Evolutionary conservation across 2,797 vertebrate genomes (phyloP), one percentile per base, ranked within the genome.

Genomic region (Trematomus bernacchii): DNA sequence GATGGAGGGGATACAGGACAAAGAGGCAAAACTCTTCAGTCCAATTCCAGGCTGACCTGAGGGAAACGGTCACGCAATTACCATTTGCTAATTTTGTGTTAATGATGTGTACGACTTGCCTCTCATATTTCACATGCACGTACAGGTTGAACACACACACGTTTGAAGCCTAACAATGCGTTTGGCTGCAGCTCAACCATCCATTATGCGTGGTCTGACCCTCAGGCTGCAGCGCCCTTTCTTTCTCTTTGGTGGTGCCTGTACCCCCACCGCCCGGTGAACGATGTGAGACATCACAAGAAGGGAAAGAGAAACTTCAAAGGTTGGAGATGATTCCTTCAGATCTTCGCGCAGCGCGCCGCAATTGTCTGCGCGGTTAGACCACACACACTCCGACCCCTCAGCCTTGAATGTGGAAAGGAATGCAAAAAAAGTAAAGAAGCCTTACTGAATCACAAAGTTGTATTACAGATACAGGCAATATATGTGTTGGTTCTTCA

Each of bases 261-360:
- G 23, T 14, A 1, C 3, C 52, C 53, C 68, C 62, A 10, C 66
- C 0, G 43, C 48, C 73, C 42, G 19, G 54, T 71, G 16, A 69
- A 77, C 73, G 64, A 21, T 46, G 75, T 53, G 12, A 76, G 80
- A 71, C 84, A 84, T 88, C 80, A 87, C 77, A 85, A 81, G 79
- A 44, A 30, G 53, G 43, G 72, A 66, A 18, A 69, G 80, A 77
- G 76, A 5, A 19, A 87, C 88, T 89, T 92, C 84, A 91, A 91
- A 85, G 89, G 84, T 62, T 71, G 71, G 52, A 82, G 84, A 87
- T 75, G 82, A 88, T 83, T 86, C 72, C 55, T 71, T 87, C 73
- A 89, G 85, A 91, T 91, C 83, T 86, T 58, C 37, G 3, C 77
- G 69, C 85, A 51, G 79, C 52, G 12, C 75, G 16, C n/a, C n/a